Percentiles rank a stretch among this genome's conserved stretches.
phyloP scores from a whole-genome alignment of 2,113 vertebrate genomes.

The Melanerpes formicivorus region DNA sequence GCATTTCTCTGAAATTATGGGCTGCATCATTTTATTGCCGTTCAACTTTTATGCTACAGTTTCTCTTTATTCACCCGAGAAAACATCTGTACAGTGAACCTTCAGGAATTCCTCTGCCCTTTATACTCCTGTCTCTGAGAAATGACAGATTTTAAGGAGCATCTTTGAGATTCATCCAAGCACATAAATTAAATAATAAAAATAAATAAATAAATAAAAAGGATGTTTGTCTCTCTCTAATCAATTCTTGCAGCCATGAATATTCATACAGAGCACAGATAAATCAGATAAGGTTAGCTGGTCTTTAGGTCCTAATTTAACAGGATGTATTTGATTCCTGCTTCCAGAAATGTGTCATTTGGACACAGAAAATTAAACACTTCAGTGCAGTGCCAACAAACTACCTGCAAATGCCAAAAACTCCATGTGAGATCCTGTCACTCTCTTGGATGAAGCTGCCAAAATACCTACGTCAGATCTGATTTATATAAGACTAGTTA shows the following conservation, averaged over 20 bases:
- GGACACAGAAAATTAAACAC: background rate
- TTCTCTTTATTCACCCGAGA: background rate
- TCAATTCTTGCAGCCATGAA: background rate
- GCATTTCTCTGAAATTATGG: background rate
- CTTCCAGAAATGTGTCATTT: background rate
- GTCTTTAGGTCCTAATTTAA: background rate
- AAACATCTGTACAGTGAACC: background rate
- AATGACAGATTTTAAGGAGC: background rate
- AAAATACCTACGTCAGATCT: background rate
- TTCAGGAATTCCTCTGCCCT: background rate
- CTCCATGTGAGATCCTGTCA: background rate
- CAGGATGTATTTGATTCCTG: background rate
- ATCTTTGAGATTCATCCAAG: background rate
- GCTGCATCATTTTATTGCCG: background rate
- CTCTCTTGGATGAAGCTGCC: background rate
- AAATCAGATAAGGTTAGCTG: background rate
- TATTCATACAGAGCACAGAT: background rate
- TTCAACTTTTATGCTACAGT: background rate
- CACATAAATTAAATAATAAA: background rate
- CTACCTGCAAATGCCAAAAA: background rate
- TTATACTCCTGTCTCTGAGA: background rate
- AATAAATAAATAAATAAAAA: background rate
- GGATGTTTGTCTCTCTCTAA: background rate
- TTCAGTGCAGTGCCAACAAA: background rate
- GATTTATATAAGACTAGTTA: background rate